These are phyloP conservation scores for Eurosta solidaginis DNA, from an alignment of 1,140 invertebrate genomes.

Conservation along the genomic window DNA sequence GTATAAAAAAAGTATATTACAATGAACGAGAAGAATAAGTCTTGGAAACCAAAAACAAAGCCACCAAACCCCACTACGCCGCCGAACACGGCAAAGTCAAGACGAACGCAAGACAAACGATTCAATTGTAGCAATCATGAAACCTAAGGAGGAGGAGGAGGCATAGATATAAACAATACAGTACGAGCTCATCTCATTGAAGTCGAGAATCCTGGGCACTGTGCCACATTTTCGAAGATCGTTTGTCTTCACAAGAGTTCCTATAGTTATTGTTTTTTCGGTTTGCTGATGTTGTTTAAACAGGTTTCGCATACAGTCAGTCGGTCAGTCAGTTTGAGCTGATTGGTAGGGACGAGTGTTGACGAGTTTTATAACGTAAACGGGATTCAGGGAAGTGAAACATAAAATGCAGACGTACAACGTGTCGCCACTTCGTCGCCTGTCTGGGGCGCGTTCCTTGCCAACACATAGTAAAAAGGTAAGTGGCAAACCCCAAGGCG, in stretches of 20 bases:
- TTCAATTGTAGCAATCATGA: background rate
- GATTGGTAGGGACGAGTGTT: background rate
- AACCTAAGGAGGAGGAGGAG: background rate
- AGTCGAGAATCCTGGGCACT: slow-evolving; percentile 16
- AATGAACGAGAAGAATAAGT: background rate
- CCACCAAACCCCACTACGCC: too few relatives aligned
- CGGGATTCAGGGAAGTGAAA: too few relatives aligned
- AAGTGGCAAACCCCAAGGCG: slow-evolving; percentile 12
- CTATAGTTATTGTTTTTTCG: background rate
- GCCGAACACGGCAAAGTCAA: background rate
- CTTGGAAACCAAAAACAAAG: background rate
- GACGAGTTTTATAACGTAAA: background rate
- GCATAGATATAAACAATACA: background rate
- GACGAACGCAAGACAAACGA: slow-evolving; percentile 1
- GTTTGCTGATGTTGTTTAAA: background rate
- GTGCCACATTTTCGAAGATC: slow-evolving; percentile 25
- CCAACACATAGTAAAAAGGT: slow-evolving; percentile 23
- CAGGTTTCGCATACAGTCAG: background rate
- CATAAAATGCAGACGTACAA: background rate
- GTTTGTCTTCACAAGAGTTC: background rate
- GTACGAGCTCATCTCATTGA: background rate
- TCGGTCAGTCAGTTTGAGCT: background rate
- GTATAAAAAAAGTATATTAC: too few relatives aligned
- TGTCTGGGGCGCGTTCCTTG: slow-evolving; percentile 27
- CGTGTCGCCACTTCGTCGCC: slow-evolving; percentile 26